Percentiles rank a stretch among this genome's conserved stretches.
Conservation (phyloP, 2,888 invertebrate genomes). For the Micoletzkya japonica region DNA sequence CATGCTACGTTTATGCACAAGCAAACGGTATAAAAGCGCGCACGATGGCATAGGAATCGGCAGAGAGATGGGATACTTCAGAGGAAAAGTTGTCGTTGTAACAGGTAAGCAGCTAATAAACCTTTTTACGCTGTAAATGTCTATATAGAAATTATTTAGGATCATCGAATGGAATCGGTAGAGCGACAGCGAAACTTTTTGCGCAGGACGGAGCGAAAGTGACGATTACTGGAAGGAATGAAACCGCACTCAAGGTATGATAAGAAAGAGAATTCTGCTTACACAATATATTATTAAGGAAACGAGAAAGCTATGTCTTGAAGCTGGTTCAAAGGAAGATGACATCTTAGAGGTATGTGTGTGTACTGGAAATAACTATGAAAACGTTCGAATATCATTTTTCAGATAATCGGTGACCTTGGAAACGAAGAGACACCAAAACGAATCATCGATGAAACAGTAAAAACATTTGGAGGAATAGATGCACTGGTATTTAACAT, state of each 20-base stretch:
- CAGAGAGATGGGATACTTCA: no score
- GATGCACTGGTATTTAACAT: constrained; percentile 11
- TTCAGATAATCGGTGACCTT: constrained; percentile 19
- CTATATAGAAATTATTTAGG: constrained; percentile 31
- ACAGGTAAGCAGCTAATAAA: no score
- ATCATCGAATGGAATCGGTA: constrained; percentile 44
- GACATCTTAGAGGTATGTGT: constrained; percentile 19
- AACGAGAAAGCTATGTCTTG: constrained; percentile 11
- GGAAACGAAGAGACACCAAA: constrained; percentile 1
- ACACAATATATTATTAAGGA: no score
- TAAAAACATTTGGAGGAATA: constrained; percentile 14
- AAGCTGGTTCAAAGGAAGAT: constrained; percentile 12
- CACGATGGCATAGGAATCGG: no score
- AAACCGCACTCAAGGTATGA: constrained; percentile 31
- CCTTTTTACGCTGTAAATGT: no score
- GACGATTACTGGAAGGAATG: constrained; percentile 38
- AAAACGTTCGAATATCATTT: not conserved
- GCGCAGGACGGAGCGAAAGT: constrained; percentile 37
- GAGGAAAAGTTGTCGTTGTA: no score
- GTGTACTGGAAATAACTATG: no score
- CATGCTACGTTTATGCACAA: no score
- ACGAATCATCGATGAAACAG: constrained; percentile 7
- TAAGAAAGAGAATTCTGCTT: not conserved
- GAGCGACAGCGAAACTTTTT: constrained; percentile 36
- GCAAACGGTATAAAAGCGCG: no score